Evolutionary conservation across 2,113 vertebrate genomes (phyloP), one percentile per base, ranked within the genome.

Genomic region (Xiphias gladius): DNA sequence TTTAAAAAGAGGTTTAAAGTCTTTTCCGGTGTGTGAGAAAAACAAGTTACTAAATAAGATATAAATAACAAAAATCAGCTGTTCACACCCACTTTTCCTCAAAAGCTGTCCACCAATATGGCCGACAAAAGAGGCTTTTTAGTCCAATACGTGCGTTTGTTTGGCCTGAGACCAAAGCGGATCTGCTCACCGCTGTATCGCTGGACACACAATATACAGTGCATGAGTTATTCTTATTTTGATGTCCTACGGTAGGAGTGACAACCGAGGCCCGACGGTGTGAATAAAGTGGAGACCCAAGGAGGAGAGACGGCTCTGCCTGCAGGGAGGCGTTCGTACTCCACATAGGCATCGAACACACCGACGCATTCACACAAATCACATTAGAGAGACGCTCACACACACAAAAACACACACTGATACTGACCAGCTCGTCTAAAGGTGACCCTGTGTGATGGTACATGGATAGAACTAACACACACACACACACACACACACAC

Each of bases 391-490:
- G 5, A 70, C n/a, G n/a, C n/a, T 35, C 50, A 55, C 20, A 59
- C 41, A 35, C 37, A 58, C 28, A 35, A 37, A 50, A 13, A 55
- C 50, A 41, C 68, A 66, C 39, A 59, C 41, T 0, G 50, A 24
- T 52, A 7, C 22, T 16, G 13, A 16, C 63, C 24, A 37, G 57
- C 13, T n/a, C 12, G 0, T 8, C 52, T 35, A 12, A 68, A 71
- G 77, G 67, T 72, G 58, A 79, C 67, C 69, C 50, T 48, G 59
- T 35, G 10, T 69, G 54, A 66, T n/a, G 19, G 8, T 24, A 50
- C 43, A 43, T 13, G 12, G 10, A 13, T 13, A 12, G 12, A 1
- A 43, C 41, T 13, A 16, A 63, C 57, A 35, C 41, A 50, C 41
- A 62, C 57, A 6, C 41, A 50, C 41, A 43, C 41, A 13, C 13